These are phyloP conservation scores for Phaonia tiefii DNA, from an alignment of 2,888 invertebrate species.

Conservation along the genomic window DNA sequence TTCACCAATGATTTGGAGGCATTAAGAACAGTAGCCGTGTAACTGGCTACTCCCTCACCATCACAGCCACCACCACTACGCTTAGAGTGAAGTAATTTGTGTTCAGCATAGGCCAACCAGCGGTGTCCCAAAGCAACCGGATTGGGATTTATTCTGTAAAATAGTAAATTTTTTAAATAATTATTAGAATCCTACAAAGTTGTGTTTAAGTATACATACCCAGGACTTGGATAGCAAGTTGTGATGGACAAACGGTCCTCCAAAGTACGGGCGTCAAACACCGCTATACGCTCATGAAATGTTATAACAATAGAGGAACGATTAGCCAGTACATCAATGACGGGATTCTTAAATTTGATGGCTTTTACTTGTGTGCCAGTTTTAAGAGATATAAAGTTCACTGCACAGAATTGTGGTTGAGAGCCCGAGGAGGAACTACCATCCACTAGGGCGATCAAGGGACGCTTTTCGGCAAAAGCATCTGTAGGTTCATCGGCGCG, in stretches of 20 bases:
- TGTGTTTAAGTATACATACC: slow-evolving; percentile 80
- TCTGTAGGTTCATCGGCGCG: slow-evolving; percentile 82
- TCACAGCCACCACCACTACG: slow-evolving; percentile 92
- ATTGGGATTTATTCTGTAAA: slow-evolving; percentile 83
- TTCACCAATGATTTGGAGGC: slow-evolving; percentile 97
- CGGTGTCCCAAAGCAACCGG: slow-evolving; percentile 93
- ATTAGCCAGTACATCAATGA: slow-evolving; percentile 94
- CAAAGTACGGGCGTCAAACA: slow-evolving; percentile 93
- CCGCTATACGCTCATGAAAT: slow-evolving; percentile 93
- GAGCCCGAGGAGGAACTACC: slow-evolving; percentile 84
- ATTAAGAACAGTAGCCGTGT: slow-evolving; percentile 95
- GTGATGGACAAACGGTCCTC: slow-evolving; percentile 93
- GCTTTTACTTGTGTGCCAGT: slow-evolving; percentile 84
- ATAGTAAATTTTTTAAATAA: too few species aligned
- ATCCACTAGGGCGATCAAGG: slow-evolving; percentile 95
- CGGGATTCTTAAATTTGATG: slow-evolving; percentile 95
- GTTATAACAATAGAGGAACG: slow-evolving; percentile 92
- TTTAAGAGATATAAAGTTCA: slow-evolving; percentile 90
- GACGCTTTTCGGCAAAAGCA: slow-evolving; percentile 89
- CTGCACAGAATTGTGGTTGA: slow-evolving; percentile 88
- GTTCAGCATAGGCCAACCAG: slow-evolving; percentile 93
- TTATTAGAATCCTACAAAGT: too few species aligned
- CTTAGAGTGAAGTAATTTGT: slow-evolving; percentile 88
- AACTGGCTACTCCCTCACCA: slow-evolving; percentile 92
- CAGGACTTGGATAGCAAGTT: slow-evolving; percentile 93